Conservation (phyloP, 2,113 vertebrate genomes). For the Cricetomys ansorgei region DNA sequence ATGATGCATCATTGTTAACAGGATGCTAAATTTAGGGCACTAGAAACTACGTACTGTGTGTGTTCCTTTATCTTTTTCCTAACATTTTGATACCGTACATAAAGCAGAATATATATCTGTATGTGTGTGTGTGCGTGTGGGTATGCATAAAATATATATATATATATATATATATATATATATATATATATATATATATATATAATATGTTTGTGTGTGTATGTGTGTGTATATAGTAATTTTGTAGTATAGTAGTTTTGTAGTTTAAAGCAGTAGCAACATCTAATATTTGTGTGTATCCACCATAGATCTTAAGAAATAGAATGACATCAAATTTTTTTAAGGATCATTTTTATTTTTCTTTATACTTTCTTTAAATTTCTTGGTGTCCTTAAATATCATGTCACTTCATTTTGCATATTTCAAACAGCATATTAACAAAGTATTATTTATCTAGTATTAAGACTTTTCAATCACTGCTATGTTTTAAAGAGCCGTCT, state of each 20-base stretch:
- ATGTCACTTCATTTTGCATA: neutral
- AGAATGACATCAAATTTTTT: neutral
- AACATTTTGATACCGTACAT: neutral
- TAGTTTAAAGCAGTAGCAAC: slow-evolving; percentile 3
- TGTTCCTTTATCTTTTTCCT: neutral
- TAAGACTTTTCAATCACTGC: neutral
- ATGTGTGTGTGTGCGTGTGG: too few species aligned
- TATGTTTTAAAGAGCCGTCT: neutral
- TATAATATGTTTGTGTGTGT: too few species aligned
- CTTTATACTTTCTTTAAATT: neutral
- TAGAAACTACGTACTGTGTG: neutral
- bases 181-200: neutral
- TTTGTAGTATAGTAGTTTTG: too few species aligned
- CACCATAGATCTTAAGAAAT: neutral
- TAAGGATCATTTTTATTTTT: neutral
- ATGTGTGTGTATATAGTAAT: too few species aligned
- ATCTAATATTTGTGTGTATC: neutral
- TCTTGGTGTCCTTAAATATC: neutral
- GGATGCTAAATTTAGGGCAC: neutral
- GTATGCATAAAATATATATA: neutral
- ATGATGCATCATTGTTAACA: neutral
- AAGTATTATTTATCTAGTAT: neutral
- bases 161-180: neutral
- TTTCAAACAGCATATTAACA: neutral
- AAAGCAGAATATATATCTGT: neutral